Evolutionary conservation across 1,140 invertebrate genomes (phyloP).

Genomic region (Caenorhabditis briggsae): DNA sequence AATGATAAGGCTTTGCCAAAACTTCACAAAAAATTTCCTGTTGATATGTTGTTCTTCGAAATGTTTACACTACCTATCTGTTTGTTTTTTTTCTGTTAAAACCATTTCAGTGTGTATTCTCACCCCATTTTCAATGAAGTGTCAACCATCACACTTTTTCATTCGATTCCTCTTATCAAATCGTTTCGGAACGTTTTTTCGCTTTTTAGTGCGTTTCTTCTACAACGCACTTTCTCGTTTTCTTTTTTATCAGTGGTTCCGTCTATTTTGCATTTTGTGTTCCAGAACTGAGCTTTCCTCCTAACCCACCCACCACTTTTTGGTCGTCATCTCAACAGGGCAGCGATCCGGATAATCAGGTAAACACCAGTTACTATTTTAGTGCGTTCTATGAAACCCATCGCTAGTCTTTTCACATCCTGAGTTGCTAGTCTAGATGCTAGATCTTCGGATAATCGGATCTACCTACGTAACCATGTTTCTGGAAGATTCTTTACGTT

Average conservation of each 20-base stretch:
- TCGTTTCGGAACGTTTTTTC: neutral
- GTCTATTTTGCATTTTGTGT: neutral
- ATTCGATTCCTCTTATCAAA: slow-evolving; percentile 4
- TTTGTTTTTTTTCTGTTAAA: neutral
- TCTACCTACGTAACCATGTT: neutral
- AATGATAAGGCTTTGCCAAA: too few relatives aligned
- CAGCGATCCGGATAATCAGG: slow-evolving; percentile 13
- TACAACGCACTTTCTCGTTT: neutral
- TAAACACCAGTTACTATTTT: slow-evolving; percentile 8
- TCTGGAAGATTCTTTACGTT: neutral
- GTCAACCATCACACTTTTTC: slow-evolving; percentile 26
- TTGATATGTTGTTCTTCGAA: neutral
- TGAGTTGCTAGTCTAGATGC: slow-evolving; percentile 10
- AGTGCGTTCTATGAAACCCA: neutral
- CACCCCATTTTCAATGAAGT: neutral
- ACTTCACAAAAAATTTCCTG: too few relatives aligned
- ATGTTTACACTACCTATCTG: neutral
- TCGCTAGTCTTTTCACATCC: neutral
- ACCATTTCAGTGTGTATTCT: neutral
- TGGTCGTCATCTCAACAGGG: neutral
- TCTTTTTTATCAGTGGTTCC: neutral
- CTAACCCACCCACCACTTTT: neutral
- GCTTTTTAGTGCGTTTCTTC: neutral
- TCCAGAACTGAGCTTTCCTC: neutral
- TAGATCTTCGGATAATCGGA: neutral